Base-by-base conservation (phyloP, 2,113 vertebrate species). In the Neopipo cinnamomea region DNA sequence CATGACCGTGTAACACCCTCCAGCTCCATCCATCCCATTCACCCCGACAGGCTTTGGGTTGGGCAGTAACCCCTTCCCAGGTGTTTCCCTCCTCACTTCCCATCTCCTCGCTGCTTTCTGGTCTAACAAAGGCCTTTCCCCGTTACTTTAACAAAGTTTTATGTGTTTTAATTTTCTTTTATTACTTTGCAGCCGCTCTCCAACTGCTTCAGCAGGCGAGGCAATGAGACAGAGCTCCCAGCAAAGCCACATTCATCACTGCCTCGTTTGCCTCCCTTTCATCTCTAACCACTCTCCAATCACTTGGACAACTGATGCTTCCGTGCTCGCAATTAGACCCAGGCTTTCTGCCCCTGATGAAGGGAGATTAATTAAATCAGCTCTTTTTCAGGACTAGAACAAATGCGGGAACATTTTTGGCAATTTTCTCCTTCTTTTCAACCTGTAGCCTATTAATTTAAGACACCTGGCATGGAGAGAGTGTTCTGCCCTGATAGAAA, bases 91-190 rank as follows among this genome's bases (percentile, higher is more conserved):
- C 47, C 76, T 33, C 62, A 1, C 14, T 80, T 44, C 73, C 37
- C 11, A 27, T n/a, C 42, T 70, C 79, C 81, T 61, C 5, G 0
- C 62, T 15, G 1, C 19, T 46, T 39, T 8, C 84, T 42, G 12
- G 10, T 77, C 65, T 86, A 86, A 35, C 8, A 25, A 70, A 21
- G 44, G 70, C 82, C n/a, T 52, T 62, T 47, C 67, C 74, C 6
- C 23, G 2, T 87, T 80, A 77, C 91, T 96, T 86, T 28, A 84
- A 37, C 66, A 9, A 85, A 97, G 80, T 84, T 93, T 96, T 97
- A 82, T 93, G 82, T 67, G 71, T 85, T 97, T 96, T 97, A 95
- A 97, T 97, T 97, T 96, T 41, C 91, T 97, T 97, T 97, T 97
- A 97, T 92, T 37, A 73, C 93, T 95, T 95, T 68, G 50, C 86